Conservation (phyloP, 2,797 vertebrate genomes). For the Microhierax caerulescens region DNA sequence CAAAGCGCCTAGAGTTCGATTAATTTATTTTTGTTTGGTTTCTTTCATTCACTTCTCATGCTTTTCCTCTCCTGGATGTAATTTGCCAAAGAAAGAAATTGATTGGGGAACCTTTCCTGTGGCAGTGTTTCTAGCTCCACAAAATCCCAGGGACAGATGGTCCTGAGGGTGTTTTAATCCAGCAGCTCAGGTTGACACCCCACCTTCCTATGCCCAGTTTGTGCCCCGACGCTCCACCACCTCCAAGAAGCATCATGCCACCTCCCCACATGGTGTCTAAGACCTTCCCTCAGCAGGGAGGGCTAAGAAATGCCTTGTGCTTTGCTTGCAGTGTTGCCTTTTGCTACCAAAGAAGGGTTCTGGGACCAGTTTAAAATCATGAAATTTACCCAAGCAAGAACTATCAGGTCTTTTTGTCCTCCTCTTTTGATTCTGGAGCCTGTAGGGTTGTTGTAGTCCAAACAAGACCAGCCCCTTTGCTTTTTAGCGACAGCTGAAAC, state of each 20-base stretch:
- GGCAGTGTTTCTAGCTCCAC: background rate
- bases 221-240: background rate
- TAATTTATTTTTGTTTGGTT: constrained; percentile 22
- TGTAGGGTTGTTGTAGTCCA: background rate
- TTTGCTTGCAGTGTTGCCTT: background rate
- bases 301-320: background rate
- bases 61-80: background rate
- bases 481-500: background rate
- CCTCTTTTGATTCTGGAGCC: background rate
- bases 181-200: background rate
- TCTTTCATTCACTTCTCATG: constrained; percentile 7
- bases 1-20: background rate
- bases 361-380: background rate
- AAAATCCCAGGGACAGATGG: background rate
- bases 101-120: background rate
- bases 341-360: background rate
- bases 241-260: background rate
- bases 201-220: background rate
- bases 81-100: background rate
- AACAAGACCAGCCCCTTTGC: background rate
- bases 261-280: accelerated
- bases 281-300: background rate
- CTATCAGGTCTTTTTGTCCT: background rate
- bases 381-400: background rate
- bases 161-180: background rate